These are phyloP conservation scores for Emys orbicularis DNA, from an alignment of 2,797 vertebrate genomes.

Conservation along the genomic window DNA sequence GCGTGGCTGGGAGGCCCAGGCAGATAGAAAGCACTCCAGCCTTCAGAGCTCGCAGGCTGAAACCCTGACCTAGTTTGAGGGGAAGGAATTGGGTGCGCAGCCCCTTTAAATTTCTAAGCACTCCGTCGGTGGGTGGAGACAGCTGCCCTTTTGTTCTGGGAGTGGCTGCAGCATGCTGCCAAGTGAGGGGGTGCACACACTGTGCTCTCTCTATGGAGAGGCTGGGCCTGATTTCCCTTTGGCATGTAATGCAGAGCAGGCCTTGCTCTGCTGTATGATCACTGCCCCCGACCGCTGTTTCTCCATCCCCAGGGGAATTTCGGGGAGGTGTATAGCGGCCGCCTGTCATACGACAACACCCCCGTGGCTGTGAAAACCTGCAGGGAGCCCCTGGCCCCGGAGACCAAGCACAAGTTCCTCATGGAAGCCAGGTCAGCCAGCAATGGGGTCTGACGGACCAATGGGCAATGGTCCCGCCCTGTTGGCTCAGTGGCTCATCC, in stretches of 20 bases:
- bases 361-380: slow-evolving; percentile 3
- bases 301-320: not conserved
- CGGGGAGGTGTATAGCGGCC: not conserved
- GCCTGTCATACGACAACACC: not conserved
- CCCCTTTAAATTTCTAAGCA: not conserved
- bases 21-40: not conserved
- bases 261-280: not conserved
- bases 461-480: not conserved
- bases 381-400: not conserved
- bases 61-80: not conserved
- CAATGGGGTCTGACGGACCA: not conserved
- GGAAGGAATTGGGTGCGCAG: not conserved
- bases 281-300: not conserved
- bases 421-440: slow-evolving; percentile 5
- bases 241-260: not conserved
- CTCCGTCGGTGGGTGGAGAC: not conserved
- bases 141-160: not conserved
- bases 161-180: no score
- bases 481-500: not conserved
- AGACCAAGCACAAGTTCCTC: not conserved
- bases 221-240: not conserved
- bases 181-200: not conserved
- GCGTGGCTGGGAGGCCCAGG: no score
- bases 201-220: not conserved
- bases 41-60: not conserved